Base-by-base conservation (phyloP, 37 sponge, comb jelly and placozoan species). In the Lycopodina hypogea region DNA sequence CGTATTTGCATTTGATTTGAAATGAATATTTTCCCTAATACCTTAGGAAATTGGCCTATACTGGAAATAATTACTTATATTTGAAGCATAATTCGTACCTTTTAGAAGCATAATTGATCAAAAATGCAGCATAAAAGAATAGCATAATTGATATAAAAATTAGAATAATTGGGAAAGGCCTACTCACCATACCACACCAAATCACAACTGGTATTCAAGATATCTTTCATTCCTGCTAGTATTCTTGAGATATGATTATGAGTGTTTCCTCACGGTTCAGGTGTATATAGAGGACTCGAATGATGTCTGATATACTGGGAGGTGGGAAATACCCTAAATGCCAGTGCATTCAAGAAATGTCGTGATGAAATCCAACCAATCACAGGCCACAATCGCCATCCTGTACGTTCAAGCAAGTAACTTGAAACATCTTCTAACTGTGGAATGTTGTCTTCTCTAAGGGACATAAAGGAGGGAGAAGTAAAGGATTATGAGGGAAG, bases 241-340 rank as follows among this genome's bases (percentile, higher is more conserved):
- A n/a, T n/a, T n/a, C n/a, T n/a, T n/a, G n/a, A 9, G 48, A 9
- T 45, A 9, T 58, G 23, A 14, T 58, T 58, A 58, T 21, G 26
- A 19, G 26, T 58, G 59, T 21, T 6, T 53, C 8, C 76, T 33
- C 33, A 76, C 76, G 99, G 99, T 84, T 99, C 99, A 22, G 96
- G 99, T 15, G 99, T 99, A 81, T 99, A 99, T 69, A 90, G 68
- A 19, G 99, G 99, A 69, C 83, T 93, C 50, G 99, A 94, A 33
- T 74, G 56, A 69, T 99, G 99, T 26, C 99, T 64, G 35, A 99
- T 92, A 85, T 96, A 99, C 89, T 99, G 99, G 0, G 96, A 90
- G 18, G 91, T 81, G 77, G 95, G 99, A 90, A 99, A 99, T 39
- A 99, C 99, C 34, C 95, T 39, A 66, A 99, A 99, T 1, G 99